A percentile compares a stretch with the other conserved stretches of the same genome.
phyloP scores from a whole-genome alignment of 2,888 invertebrate genomes.

The Automeris io region DNA sequence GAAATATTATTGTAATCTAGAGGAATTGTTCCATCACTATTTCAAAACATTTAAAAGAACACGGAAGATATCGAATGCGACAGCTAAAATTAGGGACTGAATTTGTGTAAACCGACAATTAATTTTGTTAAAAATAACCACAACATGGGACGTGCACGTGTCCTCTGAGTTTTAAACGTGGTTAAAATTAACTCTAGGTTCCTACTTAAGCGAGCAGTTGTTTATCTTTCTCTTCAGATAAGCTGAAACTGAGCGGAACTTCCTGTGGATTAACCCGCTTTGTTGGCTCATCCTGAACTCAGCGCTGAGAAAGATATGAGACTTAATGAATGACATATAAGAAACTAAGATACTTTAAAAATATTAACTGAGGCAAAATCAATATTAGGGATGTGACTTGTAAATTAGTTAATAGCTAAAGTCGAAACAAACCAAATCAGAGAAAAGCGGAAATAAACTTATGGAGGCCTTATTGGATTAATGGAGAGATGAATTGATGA shows the following conservation, averaged over 20 bases:
- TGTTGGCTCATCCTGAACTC: not conserved
- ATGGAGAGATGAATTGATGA: too few species aligned
- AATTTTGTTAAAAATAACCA: constrained; percentile 3
- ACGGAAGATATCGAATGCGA: constrained; percentile 1
- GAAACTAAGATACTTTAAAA: too few species aligned
- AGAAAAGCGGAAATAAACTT: too few species aligned
- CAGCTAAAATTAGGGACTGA: constrained; percentile 2
- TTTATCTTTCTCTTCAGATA: constrained; percentile 19
- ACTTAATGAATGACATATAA: too few species aligned
- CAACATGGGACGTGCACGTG: constrained; percentile 12
- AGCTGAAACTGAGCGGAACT: constrained; percentile 18
- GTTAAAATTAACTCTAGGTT: constrained; percentile 27
- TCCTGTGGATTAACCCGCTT: constrained; percentile 1
- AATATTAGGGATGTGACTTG: too few species aligned
- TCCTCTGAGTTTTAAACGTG: constrained; percentile 12
- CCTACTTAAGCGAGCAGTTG: constrained; percentile 23
- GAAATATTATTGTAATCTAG: too few species aligned
- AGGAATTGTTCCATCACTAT: too few species aligned
- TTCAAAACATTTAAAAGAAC: not conserved
- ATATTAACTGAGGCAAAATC: too few species aligned
- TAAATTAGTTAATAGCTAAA: too few species aligned
- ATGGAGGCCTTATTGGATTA: too few species aligned
- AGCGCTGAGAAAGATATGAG: not conserved
- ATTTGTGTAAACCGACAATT: constrained; percentile 5
- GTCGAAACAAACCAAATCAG: too few species aligned